Evolutionary conservation across 2,888 invertebrate genomes (phyloP).

Genomic region (Troglohyphantes excavatus): DNA sequence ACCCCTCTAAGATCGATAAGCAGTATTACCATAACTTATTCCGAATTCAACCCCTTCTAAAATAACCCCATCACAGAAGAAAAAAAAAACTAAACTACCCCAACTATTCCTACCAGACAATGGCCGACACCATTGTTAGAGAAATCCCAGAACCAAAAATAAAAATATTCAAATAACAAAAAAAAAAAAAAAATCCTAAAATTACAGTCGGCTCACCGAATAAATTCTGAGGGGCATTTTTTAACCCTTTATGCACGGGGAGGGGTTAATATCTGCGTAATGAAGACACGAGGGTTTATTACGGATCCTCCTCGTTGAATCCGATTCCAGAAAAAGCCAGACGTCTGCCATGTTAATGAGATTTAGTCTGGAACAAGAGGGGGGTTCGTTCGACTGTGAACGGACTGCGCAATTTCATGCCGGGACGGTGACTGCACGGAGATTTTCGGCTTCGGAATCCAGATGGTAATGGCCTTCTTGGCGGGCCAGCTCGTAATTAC

Average conservation of each 20-base stretch:
- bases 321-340: constrained; percentile 35
- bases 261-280: not conserved
- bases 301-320: constrained; percentile 13
- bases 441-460: not conserved
- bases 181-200: no score
- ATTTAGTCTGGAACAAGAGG: constrained; percentile 54
- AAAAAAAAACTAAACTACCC: not conserved
- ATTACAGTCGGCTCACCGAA: constrained; percentile 5
- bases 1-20: not conserved
- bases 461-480: no score
- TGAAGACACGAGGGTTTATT: constrained; percentile 38
- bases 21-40: not conserved
- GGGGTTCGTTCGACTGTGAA: constrained; percentile 17
- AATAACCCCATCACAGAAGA: not conserved
- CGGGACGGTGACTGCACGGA: not conserved
- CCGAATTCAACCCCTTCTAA: not conserved
- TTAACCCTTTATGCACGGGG: not conserved
- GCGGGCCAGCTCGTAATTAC: no score
- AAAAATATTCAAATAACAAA: no score
- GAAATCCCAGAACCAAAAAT: not conserved
- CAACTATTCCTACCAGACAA: not conserved
- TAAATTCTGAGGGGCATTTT: not conserved
- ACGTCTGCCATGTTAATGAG: constrained; percentile 66
- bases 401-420: constrained; percentile 9
- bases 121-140: not conserved